phyloP scores from a whole-genome alignment of 1,140 invertebrate species.

The Drosophila nigrodunni region DNA sequence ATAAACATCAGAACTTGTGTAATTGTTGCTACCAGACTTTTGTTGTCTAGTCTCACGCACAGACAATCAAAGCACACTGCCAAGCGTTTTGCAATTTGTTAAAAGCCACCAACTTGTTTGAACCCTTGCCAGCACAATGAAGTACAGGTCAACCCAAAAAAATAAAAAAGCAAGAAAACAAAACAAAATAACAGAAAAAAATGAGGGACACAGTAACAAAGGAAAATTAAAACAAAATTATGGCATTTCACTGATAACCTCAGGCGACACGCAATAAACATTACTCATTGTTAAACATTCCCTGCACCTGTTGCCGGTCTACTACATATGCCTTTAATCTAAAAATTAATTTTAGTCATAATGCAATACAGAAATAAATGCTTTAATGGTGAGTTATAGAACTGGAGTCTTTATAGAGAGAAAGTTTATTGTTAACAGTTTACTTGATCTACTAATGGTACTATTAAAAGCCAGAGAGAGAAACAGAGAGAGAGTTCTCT shows the following conservation, averaged over 20 bases:
- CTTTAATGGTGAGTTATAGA: too few relatives aligned
- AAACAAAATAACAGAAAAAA: neutral
- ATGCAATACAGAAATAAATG: too few relatives aligned
- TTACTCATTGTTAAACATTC: conserved; percentile 37
- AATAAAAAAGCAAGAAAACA: neutral
- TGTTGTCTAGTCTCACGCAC: conserved; percentile 31
- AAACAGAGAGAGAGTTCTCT: too few relatives aligned
- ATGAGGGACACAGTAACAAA: neutral
- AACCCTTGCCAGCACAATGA: conserved; percentile 7
- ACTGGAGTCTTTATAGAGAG: too few relatives aligned
- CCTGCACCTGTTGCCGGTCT: neutral
- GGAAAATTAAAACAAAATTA: conserved; percentile 55
- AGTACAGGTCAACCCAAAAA: conserved; percentile 21
- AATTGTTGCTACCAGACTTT: conserved; percentile 54
- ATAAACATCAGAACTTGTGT: conserved; percentile 66
- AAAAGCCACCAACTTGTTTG: conserved; percentile 18
- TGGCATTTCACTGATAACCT: conserved; percentile 54
- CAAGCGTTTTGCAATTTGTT: conserved; percentile 18
- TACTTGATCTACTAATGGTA: too few relatives aligned
- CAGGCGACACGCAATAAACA: conserved; percentile 51
- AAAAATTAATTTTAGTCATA: too few relatives aligned
- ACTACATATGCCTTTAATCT: too few relatives aligned
- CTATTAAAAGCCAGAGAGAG: too few relatives aligned
- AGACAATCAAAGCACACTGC: conserved; percentile 33
- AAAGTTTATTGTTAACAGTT: too few relatives aligned